phyloP scores from a whole-genome alignment of 2,888 invertebrate genomes.

The Lasiommata megera region DNA sequence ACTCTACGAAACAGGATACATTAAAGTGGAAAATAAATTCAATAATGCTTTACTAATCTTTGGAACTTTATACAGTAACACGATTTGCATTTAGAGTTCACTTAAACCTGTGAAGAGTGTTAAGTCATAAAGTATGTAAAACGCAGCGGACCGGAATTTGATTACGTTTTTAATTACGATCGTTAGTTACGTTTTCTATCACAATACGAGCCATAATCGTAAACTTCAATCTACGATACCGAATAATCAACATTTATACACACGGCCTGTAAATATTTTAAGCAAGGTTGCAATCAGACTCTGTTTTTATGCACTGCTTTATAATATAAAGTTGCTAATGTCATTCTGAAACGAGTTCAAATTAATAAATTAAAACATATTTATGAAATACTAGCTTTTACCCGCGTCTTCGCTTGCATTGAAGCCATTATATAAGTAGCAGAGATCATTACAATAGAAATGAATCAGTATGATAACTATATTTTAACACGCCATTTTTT shows the following conservation, averaged over 20 bases:
- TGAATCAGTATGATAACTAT: too few relatives aligned
- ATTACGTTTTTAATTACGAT: conserved; percentile 52
- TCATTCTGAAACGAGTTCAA: too few relatives aligned
- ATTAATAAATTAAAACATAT: too few relatives aligned
- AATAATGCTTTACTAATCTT: conserved; percentile 50
- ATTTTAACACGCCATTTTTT: too few relatives aligned
- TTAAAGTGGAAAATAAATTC: conserved; percentile 45
- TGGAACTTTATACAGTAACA: conserved; percentile 39
- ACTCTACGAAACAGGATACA: conserved; percentile 53
- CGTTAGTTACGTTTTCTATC: conserved; percentile 47
- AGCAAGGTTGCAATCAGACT: conserved; percentile 30
- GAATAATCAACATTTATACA: conserved; percentile 58
- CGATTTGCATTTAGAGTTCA: conserved; percentile 21
- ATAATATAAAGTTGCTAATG: too few relatives aligned
- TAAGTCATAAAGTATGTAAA: not conserved
- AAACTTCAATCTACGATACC: conserved; percentile 65
- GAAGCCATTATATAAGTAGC: too few relatives aligned
- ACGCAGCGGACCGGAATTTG: conserved; percentile 4
- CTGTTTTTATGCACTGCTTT: not conserved
- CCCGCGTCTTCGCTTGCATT: too few relatives aligned
- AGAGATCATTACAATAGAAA: too few relatives aligned
- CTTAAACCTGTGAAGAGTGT: not conserved
- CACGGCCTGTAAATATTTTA: conserved; percentile 40
- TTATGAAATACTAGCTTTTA: too few relatives aligned
- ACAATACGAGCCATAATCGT: conserved; percentile 63